Evolutionary conservation across 2,113 vertebrate species (phyloP).

Genomic region (Gorsachius goisagi): DNA sequence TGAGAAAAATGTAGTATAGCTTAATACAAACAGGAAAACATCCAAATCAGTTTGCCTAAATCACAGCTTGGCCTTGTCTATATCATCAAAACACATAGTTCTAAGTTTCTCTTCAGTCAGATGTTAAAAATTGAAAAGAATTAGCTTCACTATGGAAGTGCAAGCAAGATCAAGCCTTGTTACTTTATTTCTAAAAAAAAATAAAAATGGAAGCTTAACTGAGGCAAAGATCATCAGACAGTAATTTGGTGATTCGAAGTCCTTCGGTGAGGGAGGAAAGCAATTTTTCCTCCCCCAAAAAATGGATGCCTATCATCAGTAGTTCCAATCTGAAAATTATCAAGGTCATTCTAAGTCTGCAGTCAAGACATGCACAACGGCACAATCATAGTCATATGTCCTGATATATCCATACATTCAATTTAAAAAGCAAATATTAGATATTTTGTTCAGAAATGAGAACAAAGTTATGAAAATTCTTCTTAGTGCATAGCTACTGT

Average conservation of each 20-base stretch:
- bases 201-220: background rate
- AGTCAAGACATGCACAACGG: background rate
- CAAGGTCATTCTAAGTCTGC: background rate
- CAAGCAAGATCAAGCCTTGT: background rate
- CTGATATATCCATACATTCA: background rate
- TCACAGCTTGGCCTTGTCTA: background rate
- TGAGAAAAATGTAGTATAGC: background rate
- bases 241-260: background rate
- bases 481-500: background rate
- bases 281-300: background rate
- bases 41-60: background rate
- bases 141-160: background rate
- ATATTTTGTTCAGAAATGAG: background rate
- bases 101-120: background rate
- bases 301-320: background rate
- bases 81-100: background rate
- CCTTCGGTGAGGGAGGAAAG: background rate
- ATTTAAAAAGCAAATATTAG: background rate
- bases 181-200: background rate
- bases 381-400: background rate
- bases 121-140: background rate
- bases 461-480: background rate
- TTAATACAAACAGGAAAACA: constrained; percentile 9
- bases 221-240: background rate
- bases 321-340: background rate